A percentile compares a stretch with the other conserved stretches of the same genome.
phyloP scores from a whole-genome alignment of 2,113 vertebrate genomes.

The Sciurus niger region DNA sequence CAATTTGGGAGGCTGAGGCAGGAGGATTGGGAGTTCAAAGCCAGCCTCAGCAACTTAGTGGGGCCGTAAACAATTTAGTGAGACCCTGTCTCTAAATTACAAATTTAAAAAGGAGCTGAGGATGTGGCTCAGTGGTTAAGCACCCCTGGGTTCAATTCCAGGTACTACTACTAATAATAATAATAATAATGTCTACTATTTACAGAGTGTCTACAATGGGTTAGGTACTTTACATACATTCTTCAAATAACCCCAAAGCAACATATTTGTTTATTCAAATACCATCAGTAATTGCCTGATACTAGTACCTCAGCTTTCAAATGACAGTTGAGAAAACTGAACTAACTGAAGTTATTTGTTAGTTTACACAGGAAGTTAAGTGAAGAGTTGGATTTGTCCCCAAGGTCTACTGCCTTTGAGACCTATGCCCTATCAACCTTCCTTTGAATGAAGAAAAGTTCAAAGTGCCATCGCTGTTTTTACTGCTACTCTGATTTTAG shows the following conservation, averaged over 20 bases:
- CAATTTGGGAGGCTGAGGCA: no score
- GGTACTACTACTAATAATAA: no score
- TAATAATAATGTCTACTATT: neutral
- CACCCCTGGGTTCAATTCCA: no score
- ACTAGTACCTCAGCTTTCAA: neutral
- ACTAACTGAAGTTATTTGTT: neutral
- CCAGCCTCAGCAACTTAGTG: no score
- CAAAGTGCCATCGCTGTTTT: neutral
- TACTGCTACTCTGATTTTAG: constrained; percentile 5
- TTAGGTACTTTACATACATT: neutral
- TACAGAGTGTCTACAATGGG: neutral
- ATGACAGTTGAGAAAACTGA: neutral
- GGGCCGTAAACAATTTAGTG: no score
- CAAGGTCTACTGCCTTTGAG: neutral
- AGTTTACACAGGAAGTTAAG: neutral
- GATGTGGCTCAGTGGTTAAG: no score
- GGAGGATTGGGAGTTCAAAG: no score
- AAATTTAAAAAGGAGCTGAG: no score
- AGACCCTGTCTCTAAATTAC: no score
- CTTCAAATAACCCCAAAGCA: neutral
- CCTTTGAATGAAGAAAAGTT: neutral
- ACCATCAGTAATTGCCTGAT: neutral
- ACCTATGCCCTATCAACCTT: neutral
- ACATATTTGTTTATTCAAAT: neutral
- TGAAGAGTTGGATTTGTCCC: neutral